phyloP scores from a whole-genome alignment of 2,113 vertebrate genomes.

The Neodontobutis hainanensis region DNA sequence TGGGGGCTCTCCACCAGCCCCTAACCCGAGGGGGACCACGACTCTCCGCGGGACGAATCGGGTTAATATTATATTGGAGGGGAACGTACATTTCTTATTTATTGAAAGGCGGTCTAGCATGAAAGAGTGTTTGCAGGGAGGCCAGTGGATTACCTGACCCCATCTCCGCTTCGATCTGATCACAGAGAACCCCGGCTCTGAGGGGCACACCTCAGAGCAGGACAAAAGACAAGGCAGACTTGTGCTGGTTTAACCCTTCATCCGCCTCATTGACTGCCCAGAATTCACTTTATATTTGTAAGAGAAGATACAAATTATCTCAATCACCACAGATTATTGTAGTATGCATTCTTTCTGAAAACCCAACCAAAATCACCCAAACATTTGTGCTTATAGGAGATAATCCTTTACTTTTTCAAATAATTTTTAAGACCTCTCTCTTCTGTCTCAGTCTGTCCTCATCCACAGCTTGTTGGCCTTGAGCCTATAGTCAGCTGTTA shows the following conservation, averaged over 20 bases:
- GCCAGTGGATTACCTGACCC: slow-evolving; percentile 83
- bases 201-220: slow-evolving; percentile 42
- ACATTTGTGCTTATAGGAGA: too few species aligned
- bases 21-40: slow-evolving; percentile 33
- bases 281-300: slow-evolving; percentile 20
- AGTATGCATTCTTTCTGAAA: neutral
- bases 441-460: too few species aligned
- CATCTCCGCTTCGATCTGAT: slow-evolving; percentile 66
- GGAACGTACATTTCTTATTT: slow-evolving; percentile 86
- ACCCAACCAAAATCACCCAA: too few species aligned
- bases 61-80: slow-evolving; percentile 86
- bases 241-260: slow-evolving; percentile 67
- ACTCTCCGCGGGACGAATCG: slow-evolving; percentile 77
- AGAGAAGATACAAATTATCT: neutral
- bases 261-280: slow-evolving; percentile 43
- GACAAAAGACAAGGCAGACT: slow-evolving; percentile 49
- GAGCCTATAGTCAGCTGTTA: too few species aligned
- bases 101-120: slow-evolving; percentile 84
- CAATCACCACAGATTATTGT: too few species aligned
- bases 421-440: too few species aligned
- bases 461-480: too few species aligned
- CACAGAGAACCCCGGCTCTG: slow-evolving; percentile 44
- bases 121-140: slow-evolving; percentile 75
- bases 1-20: slow-evolving; percentile 48
- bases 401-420: too few species aligned